Base-by-base conservation (phyloP, 2,888 invertebrate species). In the Sarcophaga subvicina region DNA sequence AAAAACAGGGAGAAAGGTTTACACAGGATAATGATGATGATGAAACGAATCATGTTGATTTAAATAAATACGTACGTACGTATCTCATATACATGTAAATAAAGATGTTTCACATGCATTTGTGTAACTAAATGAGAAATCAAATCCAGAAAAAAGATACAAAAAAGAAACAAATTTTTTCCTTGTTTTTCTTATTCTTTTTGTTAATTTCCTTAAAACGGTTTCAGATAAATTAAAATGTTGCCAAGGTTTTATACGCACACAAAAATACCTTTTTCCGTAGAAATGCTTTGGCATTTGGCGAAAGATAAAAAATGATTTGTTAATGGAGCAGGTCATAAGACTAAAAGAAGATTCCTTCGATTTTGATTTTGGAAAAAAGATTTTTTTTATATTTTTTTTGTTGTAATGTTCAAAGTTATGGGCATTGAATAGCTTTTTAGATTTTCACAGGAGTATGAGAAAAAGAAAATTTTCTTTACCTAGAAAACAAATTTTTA, bases 51-150 rank as follows among this genome's bases (percentile, higher is more conserved):
- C 37, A 37, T 37, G 37, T 37, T 37, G 37, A 37, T 37, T 37
- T 37, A 37, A 54, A 54, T 17, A 54, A 54, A 54, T 54, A 54
- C 54, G 17, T 54, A 54, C 54, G 17, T 54, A 12, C 2, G 4
- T 17, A 37, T 37, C 14, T 12, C 5, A 54, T 54, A 5, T 54
- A 14, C 17, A 54, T 54, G 17, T 17, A 54, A 14, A 54, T 54
- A 17, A 12, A 17, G 12, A 54, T 54, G 17, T 54, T 12, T 12
- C 54, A 54, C 14, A 49, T 49, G 54, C 37, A 71, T 69, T 86
- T 77, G 75, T 77, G 3, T 72, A 83, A 77, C 77, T 73, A 78
- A 83, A 86, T 80, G 80, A 83, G 75, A 84, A 80, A 86, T 80
- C 70, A 78, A 84, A 80, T 14, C 54, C 22, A 37, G 4, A 27